Percentiles rank a stretch among this genome's conserved stretches.
Conservation (phyloP, 1,140 invertebrate genomes). For the Saccostrea glomerata region DNA sequence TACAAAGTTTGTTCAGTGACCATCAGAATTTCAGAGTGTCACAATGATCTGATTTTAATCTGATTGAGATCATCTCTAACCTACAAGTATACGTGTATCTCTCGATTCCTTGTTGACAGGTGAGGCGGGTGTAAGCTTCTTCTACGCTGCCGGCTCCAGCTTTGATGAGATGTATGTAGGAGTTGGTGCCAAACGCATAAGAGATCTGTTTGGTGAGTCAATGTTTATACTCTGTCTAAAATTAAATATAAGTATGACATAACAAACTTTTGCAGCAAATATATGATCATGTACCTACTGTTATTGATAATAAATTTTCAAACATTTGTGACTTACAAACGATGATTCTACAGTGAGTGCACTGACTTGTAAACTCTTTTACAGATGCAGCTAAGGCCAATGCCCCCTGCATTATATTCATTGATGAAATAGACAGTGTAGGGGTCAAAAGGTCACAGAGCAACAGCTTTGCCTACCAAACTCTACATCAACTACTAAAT, state of each 20-base stretch:
- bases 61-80: too few relatives aligned
- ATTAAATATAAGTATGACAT: too few relatives aligned
- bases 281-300: too few relatives aligned
- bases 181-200: conserved; percentile 95
- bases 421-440: conserved; percentile 99
- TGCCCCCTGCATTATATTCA: conserved; percentile 98
- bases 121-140: conserved; percentile 98
- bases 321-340: too few relatives aligned
- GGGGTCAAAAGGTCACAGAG: conserved; percentile 95
- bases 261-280: too few relatives aligned
- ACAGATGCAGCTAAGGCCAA: conserved; percentile 94
- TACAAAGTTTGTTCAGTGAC: too few relatives aligned
- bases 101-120: conserved; percentile 82
- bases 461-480: conserved; percentile 99
- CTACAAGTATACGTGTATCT: background rate
- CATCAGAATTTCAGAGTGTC: too few relatives aligned
- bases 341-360: too few relatives aligned
- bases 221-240: too few relatives aligned
- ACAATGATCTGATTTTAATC: too few relatives aligned
- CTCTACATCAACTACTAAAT: conserved; percentile 97
- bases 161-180: conserved; percentile 99
- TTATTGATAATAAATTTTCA: too few relatives aligned
- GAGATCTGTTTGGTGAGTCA: conserved; percentile 95
- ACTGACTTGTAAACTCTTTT: conserved; percentile 15
- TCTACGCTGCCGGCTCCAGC: conserved; percentile 98